Evolutionary conservation across 2,888 invertebrate genomes (phyloP).

Genomic region (Sepiola atlantica): DNA sequence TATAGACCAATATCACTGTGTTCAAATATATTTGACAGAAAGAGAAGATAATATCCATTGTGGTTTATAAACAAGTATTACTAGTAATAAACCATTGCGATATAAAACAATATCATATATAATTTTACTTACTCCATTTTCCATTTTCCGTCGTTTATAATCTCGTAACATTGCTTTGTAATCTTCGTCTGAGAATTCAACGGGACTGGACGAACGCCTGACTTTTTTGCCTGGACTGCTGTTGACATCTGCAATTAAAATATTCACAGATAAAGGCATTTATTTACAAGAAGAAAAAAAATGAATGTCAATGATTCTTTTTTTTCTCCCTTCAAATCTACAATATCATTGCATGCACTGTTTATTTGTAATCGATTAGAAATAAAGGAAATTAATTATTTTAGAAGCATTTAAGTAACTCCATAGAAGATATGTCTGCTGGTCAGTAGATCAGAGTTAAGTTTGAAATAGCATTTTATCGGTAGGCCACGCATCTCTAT

Average conservation of each 20-base stretch:
- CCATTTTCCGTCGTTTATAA: slow-evolving; percentile 59
- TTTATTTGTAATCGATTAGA: background rate
- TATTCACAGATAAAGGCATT: background rate
- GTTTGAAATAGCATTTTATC: no score
- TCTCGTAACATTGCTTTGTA: slow-evolving; percentile 63
- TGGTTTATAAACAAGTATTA: background rate
- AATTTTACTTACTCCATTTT: slow-evolving; percentile 51
- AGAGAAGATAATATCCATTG: no score
- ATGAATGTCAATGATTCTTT: background rate
- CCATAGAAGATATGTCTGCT: no score
- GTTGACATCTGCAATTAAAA: slow-evolving; percentile 32
- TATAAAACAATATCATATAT: background rate
- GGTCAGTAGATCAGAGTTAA: no score
- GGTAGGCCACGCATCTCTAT: no score
- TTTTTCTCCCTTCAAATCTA: background rate
- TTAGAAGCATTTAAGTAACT: no score
- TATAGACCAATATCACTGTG: no score
- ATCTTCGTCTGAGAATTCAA: slow-evolving; percentile 67
- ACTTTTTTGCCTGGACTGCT: slow-evolving; percentile 36
- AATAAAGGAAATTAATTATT: background rate
- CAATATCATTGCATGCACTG: background rate
- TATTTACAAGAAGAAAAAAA: background rate
- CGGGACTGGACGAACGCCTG: slow-evolving; percentile 64
- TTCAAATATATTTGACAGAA: no score
- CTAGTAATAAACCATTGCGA: background rate